Conservation (phyloP, 2,797 vertebrate genomes). For the Platyrinchus mystaceus region DNA sequence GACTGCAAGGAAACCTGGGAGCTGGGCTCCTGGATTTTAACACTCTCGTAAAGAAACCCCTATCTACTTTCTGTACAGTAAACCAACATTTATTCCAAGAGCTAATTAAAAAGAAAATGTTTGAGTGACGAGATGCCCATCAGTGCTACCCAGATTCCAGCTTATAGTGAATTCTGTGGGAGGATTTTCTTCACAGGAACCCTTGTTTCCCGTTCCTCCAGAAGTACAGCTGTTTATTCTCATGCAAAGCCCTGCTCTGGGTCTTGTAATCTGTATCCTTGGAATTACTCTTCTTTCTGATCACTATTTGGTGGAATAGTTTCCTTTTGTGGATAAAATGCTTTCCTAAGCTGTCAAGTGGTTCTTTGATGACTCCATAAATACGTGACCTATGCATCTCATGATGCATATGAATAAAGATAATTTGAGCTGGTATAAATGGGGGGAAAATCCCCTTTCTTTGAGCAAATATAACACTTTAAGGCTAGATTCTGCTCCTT, state of each 20-base stretch:
- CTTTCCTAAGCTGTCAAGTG: slow-evolving; percentile 12
- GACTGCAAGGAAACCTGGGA: not conserved
- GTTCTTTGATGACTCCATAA: not conserved
- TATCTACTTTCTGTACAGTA: not conserved
- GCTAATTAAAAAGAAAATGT: not conserved
- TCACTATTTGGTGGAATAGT: not conserved
- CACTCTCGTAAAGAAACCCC: not conserved
- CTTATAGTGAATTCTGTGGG: not conserved
- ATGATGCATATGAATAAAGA: not conserved
- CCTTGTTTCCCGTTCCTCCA: not conserved
- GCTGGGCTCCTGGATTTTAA: not conserved
- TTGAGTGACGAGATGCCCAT: not conserved
- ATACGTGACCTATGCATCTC: not conserved
- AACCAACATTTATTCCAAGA: not conserved
- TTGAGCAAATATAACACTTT: not conserved
- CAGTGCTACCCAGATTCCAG: not conserved
- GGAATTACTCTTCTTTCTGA: not conserved
- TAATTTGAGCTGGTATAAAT: not conserved
- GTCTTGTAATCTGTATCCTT: not conserved
- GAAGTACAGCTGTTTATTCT: not conserved
- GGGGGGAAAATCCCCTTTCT: not conserved
- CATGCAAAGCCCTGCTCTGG: not conserved
- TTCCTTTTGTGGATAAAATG: slow-evolving; percentile 31
- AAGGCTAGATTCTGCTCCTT: not conserved
- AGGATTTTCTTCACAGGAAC: not conserved